Evolutionary conservation across 2,888 invertebrate genomes (phyloP), one percentile per base, ranked within the genome.

Genomic region (Cyclophora punctaria): DNA sequence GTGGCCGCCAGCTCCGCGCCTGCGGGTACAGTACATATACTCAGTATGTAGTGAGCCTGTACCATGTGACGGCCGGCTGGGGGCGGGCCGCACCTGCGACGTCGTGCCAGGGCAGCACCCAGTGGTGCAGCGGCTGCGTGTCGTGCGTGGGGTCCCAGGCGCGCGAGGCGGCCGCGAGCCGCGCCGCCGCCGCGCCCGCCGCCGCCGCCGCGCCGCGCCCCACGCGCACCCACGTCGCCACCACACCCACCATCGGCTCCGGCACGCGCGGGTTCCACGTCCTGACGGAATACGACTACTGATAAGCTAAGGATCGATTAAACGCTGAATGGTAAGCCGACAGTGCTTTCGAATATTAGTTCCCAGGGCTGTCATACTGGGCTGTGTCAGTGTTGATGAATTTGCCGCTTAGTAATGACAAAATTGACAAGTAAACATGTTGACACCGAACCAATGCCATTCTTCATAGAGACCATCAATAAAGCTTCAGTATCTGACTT

Each of bases 21-120:
- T 85, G 71, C 0, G 33, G 20, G 33, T 4, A 2, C 3, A 4
- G 45, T 43, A 44, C 42, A 45, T 7, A 42, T n/a, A n/a, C n/a
- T n/a, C n/a, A n/a, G n/a, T n/a, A n/a, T n/a, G n/a, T n/a, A n/a
- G n/a, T n/a, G n/a, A n/a, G n/a, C n/a, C n/a, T n/a, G n/a, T n/a
- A n/a, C n/a, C n/a, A n/a, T n/a, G n/a, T n/a, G n/a, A n/a, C n/a
- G n/a, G n/a, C n/a, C n/a, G n/a, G n/a, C n/a, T n/a, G n/a, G n/a
- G n/a, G n/a, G 7, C 5, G 3, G 34, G 7, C n/a, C n/a, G 47
- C 55, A 89, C 95, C 94, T 72, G 98, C 91, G 4, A 96, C 81
- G 0, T 94, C 93, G 53, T 98, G 92, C 99, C 99, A 99, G 0
- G 99, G 99, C 77, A 98, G 94, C 55, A 98, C 93, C 99, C 99